Conservation (phyloP, 2,113 vertebrate species). For the Malurus alboscapulatus region DNA sequence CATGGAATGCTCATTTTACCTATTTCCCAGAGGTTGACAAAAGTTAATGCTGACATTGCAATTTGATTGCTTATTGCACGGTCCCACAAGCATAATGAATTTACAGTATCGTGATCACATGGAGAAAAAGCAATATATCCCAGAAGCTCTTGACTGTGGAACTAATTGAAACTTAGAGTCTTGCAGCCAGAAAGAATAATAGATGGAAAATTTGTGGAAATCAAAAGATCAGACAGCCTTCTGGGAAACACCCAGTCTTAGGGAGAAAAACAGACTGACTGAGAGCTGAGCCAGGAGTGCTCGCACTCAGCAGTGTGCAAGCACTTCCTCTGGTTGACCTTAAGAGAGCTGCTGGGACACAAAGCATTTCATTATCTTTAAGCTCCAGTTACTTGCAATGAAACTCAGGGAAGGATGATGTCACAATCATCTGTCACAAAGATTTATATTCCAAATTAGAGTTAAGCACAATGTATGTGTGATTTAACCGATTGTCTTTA, state of each 20-base stretch:
- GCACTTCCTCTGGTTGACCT: neutral
- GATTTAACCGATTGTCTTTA: slow-evolving; percentile 43
- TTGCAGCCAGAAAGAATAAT: neutral
- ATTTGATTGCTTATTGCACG: neutral
- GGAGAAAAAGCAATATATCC: neutral
- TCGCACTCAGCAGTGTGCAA: neutral
- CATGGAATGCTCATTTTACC: neutral
- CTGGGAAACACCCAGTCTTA: neutral
- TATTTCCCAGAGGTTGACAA: neutral
- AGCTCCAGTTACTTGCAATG: slow-evolving; percentile 5
- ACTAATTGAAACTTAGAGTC: neutral
- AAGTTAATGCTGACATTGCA: neutral
- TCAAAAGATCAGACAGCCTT: neutral
- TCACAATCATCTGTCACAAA: slow-evolving; percentile 37
- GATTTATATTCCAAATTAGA: slow-evolving; percentile 56
- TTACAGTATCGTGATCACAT: neutral
- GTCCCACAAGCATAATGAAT: neutral
- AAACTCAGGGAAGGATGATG: neutral
- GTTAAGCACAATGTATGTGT: slow-evolving; percentile 7
- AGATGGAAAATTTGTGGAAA: neutral
- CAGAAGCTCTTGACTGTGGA: neutral
- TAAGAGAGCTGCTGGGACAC: neutral
- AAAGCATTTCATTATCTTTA: slow-evolving; percentile 35
- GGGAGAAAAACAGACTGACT: neutral
- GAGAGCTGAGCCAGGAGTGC: neutral